A percentile compares a stretch with the other conserved stretches of the same genome.
phyloP scores from a whole-genome alignment of 2,888 invertebrate species.

The Pandemis cinnamomeana region DNA sequence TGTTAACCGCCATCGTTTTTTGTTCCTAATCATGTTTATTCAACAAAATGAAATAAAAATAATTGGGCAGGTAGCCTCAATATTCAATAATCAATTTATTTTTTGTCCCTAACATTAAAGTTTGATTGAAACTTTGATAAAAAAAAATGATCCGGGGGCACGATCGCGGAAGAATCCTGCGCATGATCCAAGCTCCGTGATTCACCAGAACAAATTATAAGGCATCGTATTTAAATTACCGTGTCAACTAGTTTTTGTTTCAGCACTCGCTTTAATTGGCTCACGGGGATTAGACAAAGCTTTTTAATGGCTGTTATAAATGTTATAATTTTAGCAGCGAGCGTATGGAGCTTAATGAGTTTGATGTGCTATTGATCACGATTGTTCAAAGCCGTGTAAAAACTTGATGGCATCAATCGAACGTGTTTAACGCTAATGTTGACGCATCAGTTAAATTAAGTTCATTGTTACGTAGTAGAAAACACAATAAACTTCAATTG shows the following conservation, averaged over 20 bases:
- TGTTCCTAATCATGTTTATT: constrained; percentile 37
- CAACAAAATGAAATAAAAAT: constrained; percentile 33
- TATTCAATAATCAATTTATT: constrained; percentile 41
- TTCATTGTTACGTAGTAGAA: background rate
- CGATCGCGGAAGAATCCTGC: constrained; percentile 73
- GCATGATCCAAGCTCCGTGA: constrained; percentile 57
- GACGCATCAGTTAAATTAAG: constrained; percentile 1
- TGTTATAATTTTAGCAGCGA: constrained; percentile 5
- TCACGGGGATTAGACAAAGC: constrained; percentile 36
- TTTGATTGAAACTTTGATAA: constrained; percentile 53
- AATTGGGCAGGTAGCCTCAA: constrained; percentile 18
- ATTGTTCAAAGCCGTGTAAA: constrained; percentile 36
- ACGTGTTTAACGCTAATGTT: background rate
- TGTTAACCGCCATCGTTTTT: constrained; percentile 19
- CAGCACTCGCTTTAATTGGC: constrained; percentile 49
- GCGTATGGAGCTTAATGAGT: constrained; percentile 27
- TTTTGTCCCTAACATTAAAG: constrained; percentile 46
- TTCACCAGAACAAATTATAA: constrained; percentile 47
- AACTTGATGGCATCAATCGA: background rate
- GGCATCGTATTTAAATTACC: constrained; percentile 53
- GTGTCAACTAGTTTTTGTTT: constrained; percentile 59
- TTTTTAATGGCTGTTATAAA: constrained; percentile 16
- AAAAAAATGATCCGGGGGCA: constrained; percentile 56
- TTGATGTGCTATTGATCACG: constrained; percentile 48
- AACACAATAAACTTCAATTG: background rate